Conservation (phyloP, 2,797 vertebrate species). For the Peromyscus nudipes region DNA sequence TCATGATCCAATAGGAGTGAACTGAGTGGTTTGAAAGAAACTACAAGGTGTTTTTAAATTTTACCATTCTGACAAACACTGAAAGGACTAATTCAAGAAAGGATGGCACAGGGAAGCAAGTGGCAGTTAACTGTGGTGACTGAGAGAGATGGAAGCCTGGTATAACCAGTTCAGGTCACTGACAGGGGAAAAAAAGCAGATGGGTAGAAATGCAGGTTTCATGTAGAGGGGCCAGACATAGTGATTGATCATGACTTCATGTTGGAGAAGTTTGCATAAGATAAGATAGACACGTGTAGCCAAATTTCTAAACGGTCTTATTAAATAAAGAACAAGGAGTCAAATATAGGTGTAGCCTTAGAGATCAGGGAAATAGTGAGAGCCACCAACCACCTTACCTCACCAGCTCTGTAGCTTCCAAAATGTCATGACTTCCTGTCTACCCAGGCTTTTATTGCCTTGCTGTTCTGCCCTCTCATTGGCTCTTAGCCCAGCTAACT, state of each 20-base stretch:
- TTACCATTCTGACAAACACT: neutral
- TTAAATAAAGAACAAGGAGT: too few species aligned
- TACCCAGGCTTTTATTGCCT: too few species aligned
- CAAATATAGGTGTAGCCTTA: too few species aligned
- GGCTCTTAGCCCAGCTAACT: too few species aligned
- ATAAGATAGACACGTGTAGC: neutral
- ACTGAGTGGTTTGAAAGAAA: slow-evolving; percentile 34
- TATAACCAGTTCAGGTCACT: neutral
- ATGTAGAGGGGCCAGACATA: neutral
- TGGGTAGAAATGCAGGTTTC: neutral
- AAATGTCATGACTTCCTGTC: too few species aligned
- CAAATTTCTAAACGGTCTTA: too few species aligned
- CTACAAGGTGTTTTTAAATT: neutral
- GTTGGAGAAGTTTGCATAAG: neutral
- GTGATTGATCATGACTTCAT: neutral
- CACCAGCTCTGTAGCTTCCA: too few species aligned
- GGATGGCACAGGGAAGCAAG: neutral
- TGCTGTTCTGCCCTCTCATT: too few species aligned
- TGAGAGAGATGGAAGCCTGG: neutral
- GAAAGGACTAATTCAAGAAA: neutral
- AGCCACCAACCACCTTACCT: too few species aligned
- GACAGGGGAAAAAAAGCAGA: neutral
- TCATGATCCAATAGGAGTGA: neutral
- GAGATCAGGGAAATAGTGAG: too few species aligned
- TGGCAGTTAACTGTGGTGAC: neutral